These are phyloP conservation scores for Alethe castanea DNA, from an alignment of 2,113 vertebrate genomes.

Conservation along the genomic window DNA sequence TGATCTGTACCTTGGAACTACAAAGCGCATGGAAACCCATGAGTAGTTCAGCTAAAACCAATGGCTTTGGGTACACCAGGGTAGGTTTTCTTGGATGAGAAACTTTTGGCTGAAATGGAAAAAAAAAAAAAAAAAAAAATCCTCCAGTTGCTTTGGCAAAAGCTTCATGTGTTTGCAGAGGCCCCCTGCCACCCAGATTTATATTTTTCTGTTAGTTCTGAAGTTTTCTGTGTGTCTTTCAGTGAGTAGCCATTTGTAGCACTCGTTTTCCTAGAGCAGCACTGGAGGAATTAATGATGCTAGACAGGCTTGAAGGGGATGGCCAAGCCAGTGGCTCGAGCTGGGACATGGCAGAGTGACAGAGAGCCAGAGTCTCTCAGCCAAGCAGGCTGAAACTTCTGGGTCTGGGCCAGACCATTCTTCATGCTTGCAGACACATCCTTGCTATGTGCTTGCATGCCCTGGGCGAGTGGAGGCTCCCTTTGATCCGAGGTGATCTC, in stretches of 20 bases:
- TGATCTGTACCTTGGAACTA: neutral
- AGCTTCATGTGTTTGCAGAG: neutral
- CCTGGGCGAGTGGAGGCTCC: neutral
- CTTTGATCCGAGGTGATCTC: neutral
- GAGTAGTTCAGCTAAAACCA: neutral
- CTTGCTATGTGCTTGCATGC: neutral
- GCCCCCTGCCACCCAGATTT: neutral
- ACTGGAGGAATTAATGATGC: neutral
- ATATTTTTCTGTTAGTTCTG: neutral
- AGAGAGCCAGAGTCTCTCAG: neutral
- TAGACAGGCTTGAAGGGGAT: fast-evolving
- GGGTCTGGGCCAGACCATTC: neutral
- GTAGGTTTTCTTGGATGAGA: neutral
- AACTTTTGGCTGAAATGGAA: neutral
- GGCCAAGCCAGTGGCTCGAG: fast-evolving
- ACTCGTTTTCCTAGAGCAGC: fast-evolving
- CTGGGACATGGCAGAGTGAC: neutral
- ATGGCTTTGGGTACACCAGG: fast-evolving
- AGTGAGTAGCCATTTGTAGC: neutral
- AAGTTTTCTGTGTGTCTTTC: neutral
- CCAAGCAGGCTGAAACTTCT: neutral
- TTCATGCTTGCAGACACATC: neutral
- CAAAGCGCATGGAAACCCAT: neutral
- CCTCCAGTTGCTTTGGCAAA: neutral
- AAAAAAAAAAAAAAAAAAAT: too few species aligned